Percentiles rank a stretch among this genome's conserved stretches.
phyloP scores from a whole-genome alignment of 2,113 vertebrate species.

The Cardinalis cardinalis region DNA sequence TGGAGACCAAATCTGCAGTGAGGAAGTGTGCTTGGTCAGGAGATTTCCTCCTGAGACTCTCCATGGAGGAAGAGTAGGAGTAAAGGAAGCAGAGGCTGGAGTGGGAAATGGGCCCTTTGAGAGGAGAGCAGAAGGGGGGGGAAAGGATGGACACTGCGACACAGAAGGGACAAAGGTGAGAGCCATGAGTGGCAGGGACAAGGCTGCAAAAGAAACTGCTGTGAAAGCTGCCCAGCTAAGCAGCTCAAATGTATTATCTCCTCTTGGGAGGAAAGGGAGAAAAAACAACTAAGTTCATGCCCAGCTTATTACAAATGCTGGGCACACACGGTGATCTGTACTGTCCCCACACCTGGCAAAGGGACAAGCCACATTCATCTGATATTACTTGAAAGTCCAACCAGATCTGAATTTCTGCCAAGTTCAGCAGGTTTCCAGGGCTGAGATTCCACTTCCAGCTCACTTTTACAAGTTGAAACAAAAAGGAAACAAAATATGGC shows the following conservation, averaged over 20 bases:
- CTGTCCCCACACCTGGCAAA: slow-evolving; percentile 16
- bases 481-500: background rate
- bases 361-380: background rate
- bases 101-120: slow-evolving; percentile 15
- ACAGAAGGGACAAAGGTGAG: background rate
- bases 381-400: slow-evolving; percentile 1
- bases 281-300: background rate
- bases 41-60: slow-evolving; percentile 36
- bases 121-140: slow-evolving; percentile 1
- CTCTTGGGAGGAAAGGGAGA: background rate
- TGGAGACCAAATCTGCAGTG: background rate
- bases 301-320: background rate
- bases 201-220: background rate
- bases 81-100: slow-evolving; percentile 36
- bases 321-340: background rate
- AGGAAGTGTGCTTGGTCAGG: slow-evolving; percentile 3
- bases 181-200: background rate
- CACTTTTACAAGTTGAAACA: slow-evolving; percentile 24
- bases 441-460: slow-evolving; percentile 6
- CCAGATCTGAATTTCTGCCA: slow-evolving; percentile 9
- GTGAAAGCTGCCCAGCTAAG: background rate
- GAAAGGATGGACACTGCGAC: background rate
- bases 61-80: slow-evolving; percentile 40
- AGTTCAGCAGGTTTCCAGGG: background rate
- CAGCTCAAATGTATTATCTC: slow-evolving; percentile 8